A percentile compares a stretch with the other conserved stretches of the same genome.
phyloP scores from a whole-genome alignment of 2,888 invertebrate genomes.

The Chaitophorus viminalis region DNA sequence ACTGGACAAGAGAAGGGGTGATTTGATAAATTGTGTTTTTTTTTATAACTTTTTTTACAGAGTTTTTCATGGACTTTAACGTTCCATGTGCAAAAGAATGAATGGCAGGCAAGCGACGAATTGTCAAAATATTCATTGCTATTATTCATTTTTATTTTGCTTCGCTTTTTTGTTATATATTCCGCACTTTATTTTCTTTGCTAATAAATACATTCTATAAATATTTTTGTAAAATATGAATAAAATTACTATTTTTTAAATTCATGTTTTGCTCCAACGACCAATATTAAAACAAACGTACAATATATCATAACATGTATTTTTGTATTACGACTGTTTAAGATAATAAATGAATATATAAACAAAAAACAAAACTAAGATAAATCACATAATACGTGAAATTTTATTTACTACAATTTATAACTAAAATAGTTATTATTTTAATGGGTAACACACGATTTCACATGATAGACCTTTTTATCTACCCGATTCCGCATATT shows the following conservation, averaged over 20 bases:
- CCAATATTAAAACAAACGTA: neutral
- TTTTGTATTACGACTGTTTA: neutral
- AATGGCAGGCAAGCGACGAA: constrained; percentile 57
- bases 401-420: neutral
- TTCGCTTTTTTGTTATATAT: constrained; percentile 46
- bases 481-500: too few relatives aligned
- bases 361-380: neutral
- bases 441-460: too few relatives aligned
- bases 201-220: constrained; percentile 40
- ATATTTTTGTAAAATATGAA: constrained; percentile 38
- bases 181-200: constrained; percentile 39
- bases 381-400: neutral
- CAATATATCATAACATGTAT: neutral
- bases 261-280: neutral
- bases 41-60: constrained; percentile 40
- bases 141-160: constrained; percentile 58
- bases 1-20: constrained; percentile 49
- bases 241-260: constrained; percentile 49
- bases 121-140: constrained; percentile 55
- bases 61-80: constrained; percentile 49
- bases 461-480: too few relatives aligned
- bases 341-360: neutral
- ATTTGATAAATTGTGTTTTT: constrained; percentile 58
- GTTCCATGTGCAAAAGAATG: constrained; percentile 50
- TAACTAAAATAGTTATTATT: neutral